phyloP scores from a whole-genome alignment of 2,797 vertebrate genomes.

The Choloepus didactylus region DNA sequence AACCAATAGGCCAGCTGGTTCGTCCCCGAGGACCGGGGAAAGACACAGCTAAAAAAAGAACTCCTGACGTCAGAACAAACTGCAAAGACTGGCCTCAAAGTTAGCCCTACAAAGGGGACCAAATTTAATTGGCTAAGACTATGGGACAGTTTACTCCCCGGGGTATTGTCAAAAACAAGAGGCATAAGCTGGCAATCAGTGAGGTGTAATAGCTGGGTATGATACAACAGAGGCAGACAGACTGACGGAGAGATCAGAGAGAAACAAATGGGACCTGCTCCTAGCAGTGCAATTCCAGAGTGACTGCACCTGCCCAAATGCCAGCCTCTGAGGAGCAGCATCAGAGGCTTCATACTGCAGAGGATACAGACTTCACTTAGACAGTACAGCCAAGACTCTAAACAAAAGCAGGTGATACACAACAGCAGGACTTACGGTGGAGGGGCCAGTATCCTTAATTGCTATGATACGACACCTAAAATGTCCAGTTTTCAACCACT shows the following conservation, averaged over 20 bases:
- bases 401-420: neutral
- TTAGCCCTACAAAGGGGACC: neutral
- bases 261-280: no score
- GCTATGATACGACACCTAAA: no score
- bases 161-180: no score
- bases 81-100: neutral
- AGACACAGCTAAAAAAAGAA: neutral
- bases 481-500: no score
- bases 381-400: neutral
- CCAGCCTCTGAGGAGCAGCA: no score
- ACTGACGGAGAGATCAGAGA: no score
- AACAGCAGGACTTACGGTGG: neutral
- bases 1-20: no score
- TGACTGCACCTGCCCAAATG: accelerated
- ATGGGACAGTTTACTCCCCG: no score
- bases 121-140: neutral
- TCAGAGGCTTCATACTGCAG: no score
- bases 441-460: no score
- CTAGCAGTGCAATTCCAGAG: no score
- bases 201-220: neutral
- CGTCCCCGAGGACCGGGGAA: neutral
- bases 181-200: neutral
- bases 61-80: neutral
- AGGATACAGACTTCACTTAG: no score
- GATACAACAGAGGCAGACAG: neutral